phyloP scores from a whole-genome alignment of 2,888 invertebrate genomes.

The Torymus tubicola region DNA sequence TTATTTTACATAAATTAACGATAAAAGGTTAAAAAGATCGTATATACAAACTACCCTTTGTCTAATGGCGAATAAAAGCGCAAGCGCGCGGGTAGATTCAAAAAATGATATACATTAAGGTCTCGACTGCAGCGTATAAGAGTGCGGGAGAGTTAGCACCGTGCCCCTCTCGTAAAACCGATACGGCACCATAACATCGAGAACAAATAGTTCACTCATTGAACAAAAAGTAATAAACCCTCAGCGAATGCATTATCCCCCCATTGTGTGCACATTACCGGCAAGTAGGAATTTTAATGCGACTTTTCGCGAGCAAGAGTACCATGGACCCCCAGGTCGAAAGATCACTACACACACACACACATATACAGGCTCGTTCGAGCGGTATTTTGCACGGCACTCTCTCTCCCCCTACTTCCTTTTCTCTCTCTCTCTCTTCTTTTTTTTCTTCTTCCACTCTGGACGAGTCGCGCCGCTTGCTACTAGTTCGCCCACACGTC shows the following conservation, averaged over 20 bases:
- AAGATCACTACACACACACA: neutral
- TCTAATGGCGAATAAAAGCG: neutral
- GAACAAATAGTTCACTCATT: neutral
- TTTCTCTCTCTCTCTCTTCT: too few species aligned
- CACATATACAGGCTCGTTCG: neutral
- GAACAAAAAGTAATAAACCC: constrained; percentile 2
- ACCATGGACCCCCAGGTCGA: neutral
- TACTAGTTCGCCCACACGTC: constrained; percentile 55
- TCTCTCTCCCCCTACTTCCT: neutral
- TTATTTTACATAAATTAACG: too few species aligned
- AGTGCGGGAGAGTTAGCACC: too few species aligned
- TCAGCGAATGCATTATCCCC: neutral
- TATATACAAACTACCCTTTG: too few species aligned
- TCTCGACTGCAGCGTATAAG: too few species aligned
- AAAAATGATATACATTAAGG: too few species aligned
- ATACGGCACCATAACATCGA: neutral
- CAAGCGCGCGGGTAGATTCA: neutral
- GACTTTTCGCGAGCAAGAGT: neutral
- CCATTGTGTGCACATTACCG: constrained; percentile 1
- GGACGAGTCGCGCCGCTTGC: constrained; percentile 5
- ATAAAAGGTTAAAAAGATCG: too few species aligned
- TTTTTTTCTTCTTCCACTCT: too few species aligned
- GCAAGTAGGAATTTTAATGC: constrained; percentile 4
- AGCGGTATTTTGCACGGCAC: constrained; percentile 9
- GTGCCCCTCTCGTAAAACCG: neutral